Percentiles rank a stretch among this genome's conserved stretches.
Conservation (phyloP, 2,113 vertebrate genomes). For the Gila orcuttii region DNA sequence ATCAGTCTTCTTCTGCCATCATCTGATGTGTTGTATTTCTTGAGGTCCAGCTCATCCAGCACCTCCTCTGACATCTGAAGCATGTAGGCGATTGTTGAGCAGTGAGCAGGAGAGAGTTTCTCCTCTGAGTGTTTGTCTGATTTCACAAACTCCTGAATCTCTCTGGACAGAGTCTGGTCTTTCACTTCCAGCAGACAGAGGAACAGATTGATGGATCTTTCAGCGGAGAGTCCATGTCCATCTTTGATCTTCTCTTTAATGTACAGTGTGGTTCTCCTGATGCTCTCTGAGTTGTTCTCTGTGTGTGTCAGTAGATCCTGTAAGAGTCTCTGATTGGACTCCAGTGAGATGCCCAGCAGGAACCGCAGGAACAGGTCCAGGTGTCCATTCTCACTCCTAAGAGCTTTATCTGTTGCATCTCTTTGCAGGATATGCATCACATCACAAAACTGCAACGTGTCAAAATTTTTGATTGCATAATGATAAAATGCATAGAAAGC, state of each 20-base stretch:
- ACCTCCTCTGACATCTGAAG: not conserved
- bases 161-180: not conserved
- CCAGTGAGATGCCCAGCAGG: not conserved
- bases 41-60: not conserved
- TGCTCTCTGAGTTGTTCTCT: not conserved
- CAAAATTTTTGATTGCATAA: not conserved
- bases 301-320: not conserved
- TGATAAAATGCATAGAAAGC: not conserved
- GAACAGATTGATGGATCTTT: not conserved
- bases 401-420: not conserved
- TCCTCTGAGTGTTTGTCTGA: not conserved
- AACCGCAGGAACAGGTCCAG: not conserved
- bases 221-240: not conserved
- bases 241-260: not conserved
- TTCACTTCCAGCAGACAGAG: not conserved
- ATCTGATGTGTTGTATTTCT: slow-evolving; percentile 1
- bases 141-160: not conserved
- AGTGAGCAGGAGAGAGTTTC: not conserved
- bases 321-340: slow-evolving; percentile 2
- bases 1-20: not conserved
- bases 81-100: not conserved
- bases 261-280: not conserved
- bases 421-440: not conserved
- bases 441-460: not conserved
- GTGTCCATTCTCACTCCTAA: not conserved